phyloP scores from a whole-genome alignment of 2,888 invertebrate species.

The Ligdia adustata region DNA sequence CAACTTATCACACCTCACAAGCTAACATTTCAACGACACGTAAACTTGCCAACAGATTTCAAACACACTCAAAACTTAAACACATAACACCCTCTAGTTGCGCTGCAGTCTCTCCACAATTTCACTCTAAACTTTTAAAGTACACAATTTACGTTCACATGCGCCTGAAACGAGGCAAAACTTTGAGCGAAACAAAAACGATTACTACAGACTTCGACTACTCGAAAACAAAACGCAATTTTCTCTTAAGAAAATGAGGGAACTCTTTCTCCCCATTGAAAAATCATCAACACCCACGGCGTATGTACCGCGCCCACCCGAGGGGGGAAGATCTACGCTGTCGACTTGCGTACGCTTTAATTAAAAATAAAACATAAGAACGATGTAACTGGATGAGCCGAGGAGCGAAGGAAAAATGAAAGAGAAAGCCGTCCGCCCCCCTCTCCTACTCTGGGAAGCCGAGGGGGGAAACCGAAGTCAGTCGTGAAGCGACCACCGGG shows the following conservation, averaged over 20 bases:
- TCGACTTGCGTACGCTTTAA: slow-evolving; percentile 84
- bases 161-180: slow-evolving; percentile 65
- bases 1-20: background rate
- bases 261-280: slow-evolving; percentile 85
- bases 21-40: slow-evolving; percentile 2
- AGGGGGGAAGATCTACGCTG: slow-evolving; percentile 79
- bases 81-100: slow-evolving; percentile 48
- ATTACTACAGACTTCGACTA: slow-evolving; percentile 84
- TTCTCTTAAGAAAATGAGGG: slow-evolving; percentile 85
- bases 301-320: slow-evolving; percentile 69
- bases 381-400: slow-evolving; percentile 85
- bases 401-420: slow-evolving; percentile 84
- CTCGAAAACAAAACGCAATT: slow-evolving; percentile 85
- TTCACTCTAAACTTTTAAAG: slow-evolving; percentile 72
- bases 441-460: slow-evolving; percentile 50
- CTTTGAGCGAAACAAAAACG: slow-evolving; percentile 81
- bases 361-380: slow-evolving; percentile 85
- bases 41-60: slow-evolving; percentile 11
- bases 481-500: slow-evolving; percentile 74
- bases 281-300: slow-evolving; percentile 84
- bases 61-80: slow-evolving; percentile 35
- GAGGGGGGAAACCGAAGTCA: slow-evolving; percentile 67
- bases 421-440: slow-evolving; percentile 82
- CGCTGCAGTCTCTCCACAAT: slow-evolving; percentile 65
- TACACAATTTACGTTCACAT: slow-evolving; percentile 81